These are phyloP conservation scores for Perithous albicinctus DNA, from an alignment of 2,888 invertebrate genomes.

Conservation along the genomic window DNA sequence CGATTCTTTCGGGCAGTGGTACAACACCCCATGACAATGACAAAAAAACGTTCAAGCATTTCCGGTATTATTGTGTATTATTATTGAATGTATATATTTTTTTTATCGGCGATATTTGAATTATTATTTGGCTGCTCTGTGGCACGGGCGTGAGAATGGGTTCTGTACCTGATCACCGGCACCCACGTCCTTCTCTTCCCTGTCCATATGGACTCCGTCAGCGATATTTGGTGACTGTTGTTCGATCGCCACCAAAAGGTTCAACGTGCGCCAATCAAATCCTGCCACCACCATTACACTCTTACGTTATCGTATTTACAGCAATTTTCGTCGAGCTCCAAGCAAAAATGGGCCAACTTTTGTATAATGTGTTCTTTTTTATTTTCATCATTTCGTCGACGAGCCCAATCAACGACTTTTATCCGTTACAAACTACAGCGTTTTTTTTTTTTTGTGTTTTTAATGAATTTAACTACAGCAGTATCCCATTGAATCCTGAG, in stretches of 20 bases:
- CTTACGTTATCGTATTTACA: slow-evolving; percentile 79
- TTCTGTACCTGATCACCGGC: slow-evolving; percentile 98
- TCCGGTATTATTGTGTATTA: slow-evolving; percentile 34
- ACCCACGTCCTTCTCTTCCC: slow-evolving; percentile 96
- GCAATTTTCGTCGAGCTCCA: slow-evolving; percentile 57
- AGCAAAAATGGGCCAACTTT: slow-evolving; percentile 19
- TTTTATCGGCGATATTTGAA: slow-evolving; percentile 50
- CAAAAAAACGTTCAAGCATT: slow-evolving; percentile 14
- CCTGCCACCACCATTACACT: slow-evolving; percentile 88
- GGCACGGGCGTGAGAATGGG: slow-evolving; percentile 82
- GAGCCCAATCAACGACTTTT: not conserved
- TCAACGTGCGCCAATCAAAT: slow-evolving; percentile 99
- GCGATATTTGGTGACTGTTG: slow-evolving; percentile 98
- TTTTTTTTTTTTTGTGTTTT: slow-evolving; percentile 10
- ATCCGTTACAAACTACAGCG: not conserved
- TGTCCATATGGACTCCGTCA: slow-evolving; percentile 95
- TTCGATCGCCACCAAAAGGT: slow-evolving; percentile 99
- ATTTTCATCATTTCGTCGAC: not conserved
- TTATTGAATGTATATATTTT: slow-evolving; percentile 20
- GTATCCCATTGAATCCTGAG: slow-evolving; percentile 26
- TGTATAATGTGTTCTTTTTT: slow-evolving; percentile 8
- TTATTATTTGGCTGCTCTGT: slow-evolving; percentile 81
- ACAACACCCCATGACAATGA: slow-evolving; percentile 26
- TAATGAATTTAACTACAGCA: not conserved
- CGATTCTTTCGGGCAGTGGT: slow-evolving; percentile 31